A percentile compares a stretch with the other conserved stretches of the same genome.
phyloP scores from a whole-genome alignment of 2,797 vertebrate genomes.

The Mormyrus proboscirostris region DNA sequence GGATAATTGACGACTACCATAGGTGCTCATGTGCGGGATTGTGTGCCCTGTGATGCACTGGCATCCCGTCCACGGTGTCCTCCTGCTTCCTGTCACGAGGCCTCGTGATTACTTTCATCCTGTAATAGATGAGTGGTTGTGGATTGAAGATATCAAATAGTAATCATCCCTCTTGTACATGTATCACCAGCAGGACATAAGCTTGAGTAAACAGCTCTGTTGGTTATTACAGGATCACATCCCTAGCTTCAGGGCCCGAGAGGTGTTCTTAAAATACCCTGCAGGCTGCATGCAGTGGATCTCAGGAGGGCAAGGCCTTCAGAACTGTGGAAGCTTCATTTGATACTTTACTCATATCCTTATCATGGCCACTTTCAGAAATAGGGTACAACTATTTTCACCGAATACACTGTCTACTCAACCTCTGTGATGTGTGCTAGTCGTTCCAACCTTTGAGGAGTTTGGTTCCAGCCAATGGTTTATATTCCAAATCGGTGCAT shows the following conservation, averaged over 20 bases:
- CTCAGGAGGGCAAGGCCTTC: neutral
- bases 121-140: neutral
- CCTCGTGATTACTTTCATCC: neutral
- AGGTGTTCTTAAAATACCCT: neutral
- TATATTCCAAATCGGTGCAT: neutral
- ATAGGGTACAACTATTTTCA: neutral
- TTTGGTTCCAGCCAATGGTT: neutral
- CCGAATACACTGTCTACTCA: neutral
- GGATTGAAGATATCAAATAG: neutral
- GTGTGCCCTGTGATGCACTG: neutral
- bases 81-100: neutral
- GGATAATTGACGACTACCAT: neutral
- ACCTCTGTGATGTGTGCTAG: neutral
- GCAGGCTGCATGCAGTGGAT: neutral
- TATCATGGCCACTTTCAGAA: neutral
- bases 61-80: neutral
- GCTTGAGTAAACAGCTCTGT: constrained; percentile 32
- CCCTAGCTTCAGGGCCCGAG: neutral
- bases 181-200: neutral
- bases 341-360: neutral
- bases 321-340: neutral
- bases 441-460: neutral
- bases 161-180: neutral
- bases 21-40: neutral
- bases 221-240: neutral